These are phyloP conservation scores for Prinia subflava DNA, from an alignment of 2,113 vertebrate genomes.

Conservation along the genomic window DNA sequence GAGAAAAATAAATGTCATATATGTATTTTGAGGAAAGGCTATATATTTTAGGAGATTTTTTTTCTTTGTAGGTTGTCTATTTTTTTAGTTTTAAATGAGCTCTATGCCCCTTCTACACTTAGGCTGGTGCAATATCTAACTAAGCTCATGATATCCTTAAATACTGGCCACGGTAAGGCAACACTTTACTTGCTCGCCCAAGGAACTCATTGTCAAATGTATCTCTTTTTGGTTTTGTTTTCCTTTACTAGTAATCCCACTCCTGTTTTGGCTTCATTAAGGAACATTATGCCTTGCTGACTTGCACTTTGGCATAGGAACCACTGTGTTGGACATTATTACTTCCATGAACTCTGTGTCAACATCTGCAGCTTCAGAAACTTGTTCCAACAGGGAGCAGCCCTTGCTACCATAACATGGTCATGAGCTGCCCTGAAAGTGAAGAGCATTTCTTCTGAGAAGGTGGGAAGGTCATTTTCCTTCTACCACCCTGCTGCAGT, in stretches of 20 bases:
- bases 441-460: background rate
- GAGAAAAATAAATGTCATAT: background rate
- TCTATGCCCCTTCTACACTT: background rate
- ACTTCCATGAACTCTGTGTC: background rate
- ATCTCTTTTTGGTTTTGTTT: background rate
- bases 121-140: background rate
- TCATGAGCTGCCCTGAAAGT: background rate
- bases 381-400: background rate
- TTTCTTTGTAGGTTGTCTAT: accelerated
- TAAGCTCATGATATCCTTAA: background rate
- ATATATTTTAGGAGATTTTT: background rate
- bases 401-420: background rate
- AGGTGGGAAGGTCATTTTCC: background rate
- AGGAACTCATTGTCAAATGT: background rate
- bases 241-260: background rate
- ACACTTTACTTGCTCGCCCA: background rate
- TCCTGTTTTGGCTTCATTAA: background rate
- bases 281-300: background rate
- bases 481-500: background rate
- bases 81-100: background rate
- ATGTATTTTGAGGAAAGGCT: background rate
- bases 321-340: background rate
- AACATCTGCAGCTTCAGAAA: background rate
- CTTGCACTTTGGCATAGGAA: background rate
- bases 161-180: background rate